Base-by-base conservation (phyloP, 2,888 invertebrate species). In the Caenorhabditis parvicauda region DNA sequence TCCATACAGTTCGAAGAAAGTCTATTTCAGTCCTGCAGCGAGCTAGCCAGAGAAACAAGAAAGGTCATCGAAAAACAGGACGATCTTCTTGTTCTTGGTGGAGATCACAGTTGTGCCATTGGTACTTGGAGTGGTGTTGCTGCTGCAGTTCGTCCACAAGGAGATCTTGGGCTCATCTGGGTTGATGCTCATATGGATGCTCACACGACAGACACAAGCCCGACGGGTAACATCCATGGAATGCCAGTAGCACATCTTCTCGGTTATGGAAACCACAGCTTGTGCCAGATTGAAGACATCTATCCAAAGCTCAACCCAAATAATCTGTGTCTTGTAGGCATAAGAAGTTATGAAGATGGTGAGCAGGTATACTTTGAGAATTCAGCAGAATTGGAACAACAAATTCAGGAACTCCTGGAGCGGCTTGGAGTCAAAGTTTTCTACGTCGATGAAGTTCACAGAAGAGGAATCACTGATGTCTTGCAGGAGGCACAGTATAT, bases 231-330 rank as follows among this genome's bases (percentile, higher is more conserved):
- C 54, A 62, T 75, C 28, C 76, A 76, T 45, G 76, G 76, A 27
- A 75, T 74, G 75, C 76, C 76, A 2, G 72, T 76, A 6, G 71
- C 76, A 9, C 76, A 75, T 67, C 63, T 76, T 19, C 70, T 75
- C 19, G 76, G 76, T 7, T 56, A 57, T 35, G 76, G 76, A 17
- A 70, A 76, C 56, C 63, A 60, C 35, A 60, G 60, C 17, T 62
- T 76, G 19, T 45, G 42, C 12, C 48, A 21, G 25, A 53, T 70
- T 42, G 67, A 59, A 42, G 76, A 74, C 46, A 52, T 56, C 19
- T 48, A 64, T 7, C 72, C 75, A 25, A 76, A 76, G 54, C 59
- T 76, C 46, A 54, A 55, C 14, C 75, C 75, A 1, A 53, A 73
- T 38, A 71, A 76, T 45, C 49, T 76, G 14, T 75, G 71, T 37